phyloP scores from a whole-genome alignment of 2,113 vertebrate species.

The Halichoerus grypus region DNA sequence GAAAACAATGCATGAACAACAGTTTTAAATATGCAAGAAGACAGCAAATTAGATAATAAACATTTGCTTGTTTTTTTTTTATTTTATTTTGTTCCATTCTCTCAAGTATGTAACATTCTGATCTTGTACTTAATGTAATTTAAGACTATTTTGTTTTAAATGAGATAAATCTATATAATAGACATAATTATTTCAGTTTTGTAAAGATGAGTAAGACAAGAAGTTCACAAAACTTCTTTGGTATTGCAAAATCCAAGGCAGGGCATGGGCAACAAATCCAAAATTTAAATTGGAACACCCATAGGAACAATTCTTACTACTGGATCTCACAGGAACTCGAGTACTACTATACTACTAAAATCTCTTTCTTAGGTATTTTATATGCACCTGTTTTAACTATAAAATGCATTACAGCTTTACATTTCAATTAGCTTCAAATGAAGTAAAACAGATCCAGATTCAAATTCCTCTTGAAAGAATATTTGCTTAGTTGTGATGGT shows the following conservation, averaged over 20 bases:
- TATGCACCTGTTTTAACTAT: not conserved
- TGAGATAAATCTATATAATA: constrained; percentile 18
- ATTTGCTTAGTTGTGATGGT: not conserved
- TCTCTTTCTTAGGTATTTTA: not conserved
- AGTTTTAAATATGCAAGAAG: constrained; percentile 12
- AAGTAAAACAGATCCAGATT: constrained; percentile 1
- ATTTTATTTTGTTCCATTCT: constrained; percentile 15
- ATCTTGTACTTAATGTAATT: not conserved
- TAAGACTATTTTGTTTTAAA: not conserved
- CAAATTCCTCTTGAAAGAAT: constrained; percentile 41
- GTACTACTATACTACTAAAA: not conserved
- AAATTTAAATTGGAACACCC: not conserved
- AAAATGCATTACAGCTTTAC: not conserved
- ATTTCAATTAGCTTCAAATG: not conserved
- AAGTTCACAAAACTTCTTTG: not conserved
- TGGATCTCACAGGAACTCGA: not conserved
- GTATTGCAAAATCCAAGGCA: not conserved
- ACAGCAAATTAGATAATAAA: not conserved
- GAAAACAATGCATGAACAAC: constrained; percentile 46
- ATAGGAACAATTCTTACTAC: not conserved
- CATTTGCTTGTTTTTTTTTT: not conserved
- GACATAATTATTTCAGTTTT: constrained; percentile 3
- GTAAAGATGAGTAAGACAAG: not conserved
- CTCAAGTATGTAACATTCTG: constrained; percentile 18
- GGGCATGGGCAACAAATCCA: not conserved